Percentiles rank a stretch among this genome's conserved stretches.
Conservation (phyloP, 2,888 invertebrate species). For the Pachycephus smyrnensis region DNA sequence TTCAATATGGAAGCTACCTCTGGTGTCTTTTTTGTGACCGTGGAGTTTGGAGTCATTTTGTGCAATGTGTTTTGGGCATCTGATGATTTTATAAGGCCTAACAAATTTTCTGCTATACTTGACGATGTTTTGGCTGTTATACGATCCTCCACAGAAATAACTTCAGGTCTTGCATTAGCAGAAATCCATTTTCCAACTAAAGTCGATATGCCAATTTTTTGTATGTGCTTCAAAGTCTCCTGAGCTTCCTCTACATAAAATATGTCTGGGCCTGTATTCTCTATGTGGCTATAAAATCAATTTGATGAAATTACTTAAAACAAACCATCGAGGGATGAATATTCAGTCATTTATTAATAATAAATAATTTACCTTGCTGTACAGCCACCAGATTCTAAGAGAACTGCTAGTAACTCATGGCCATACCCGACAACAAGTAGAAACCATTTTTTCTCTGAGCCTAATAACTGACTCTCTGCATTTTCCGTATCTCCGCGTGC, state of each 20-base stretch:
- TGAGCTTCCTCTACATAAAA: conserved; percentile 93
- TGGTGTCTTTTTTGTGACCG: conserved; percentile 63
- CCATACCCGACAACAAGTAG: conserved; percentile 81
- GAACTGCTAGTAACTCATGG: conserved; percentile 75
- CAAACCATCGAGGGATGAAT: background rate
- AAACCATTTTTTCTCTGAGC: conserved; percentile 78
- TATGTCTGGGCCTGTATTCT: conserved; percentile 78
- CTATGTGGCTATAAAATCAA: conserved; percentile 67
- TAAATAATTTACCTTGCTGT: conserved; percentile 70
- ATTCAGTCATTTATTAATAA: background rate
- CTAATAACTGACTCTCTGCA: conserved; percentile 41
- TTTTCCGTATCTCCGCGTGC: conserved; percentile 45
- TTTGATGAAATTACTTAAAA: background rate
- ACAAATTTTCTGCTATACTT: conserved; percentile 64
- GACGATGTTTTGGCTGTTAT: conserved; percentile 43
- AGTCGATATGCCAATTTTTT: conserved; percentile 81
- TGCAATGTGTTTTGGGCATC: conserved; percentile 61
- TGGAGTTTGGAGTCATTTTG: conserved; percentile 41
- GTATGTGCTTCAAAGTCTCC: conserved; percentile 83
- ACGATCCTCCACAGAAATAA: conserved; percentile 62
- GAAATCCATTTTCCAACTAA: conserved; percentile 77
- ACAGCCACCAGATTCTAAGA: conserved; percentile 83
- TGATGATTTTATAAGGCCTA: conserved; percentile 60
- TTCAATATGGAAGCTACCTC: conserved; percentile 73
- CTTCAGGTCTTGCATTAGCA: conserved; percentile 76